Evolutionary conservation across 1,140 invertebrate genomes (phyloP), one percentile per base, ranked within the genome.

Genomic region (Achroia grisella): DNA sequence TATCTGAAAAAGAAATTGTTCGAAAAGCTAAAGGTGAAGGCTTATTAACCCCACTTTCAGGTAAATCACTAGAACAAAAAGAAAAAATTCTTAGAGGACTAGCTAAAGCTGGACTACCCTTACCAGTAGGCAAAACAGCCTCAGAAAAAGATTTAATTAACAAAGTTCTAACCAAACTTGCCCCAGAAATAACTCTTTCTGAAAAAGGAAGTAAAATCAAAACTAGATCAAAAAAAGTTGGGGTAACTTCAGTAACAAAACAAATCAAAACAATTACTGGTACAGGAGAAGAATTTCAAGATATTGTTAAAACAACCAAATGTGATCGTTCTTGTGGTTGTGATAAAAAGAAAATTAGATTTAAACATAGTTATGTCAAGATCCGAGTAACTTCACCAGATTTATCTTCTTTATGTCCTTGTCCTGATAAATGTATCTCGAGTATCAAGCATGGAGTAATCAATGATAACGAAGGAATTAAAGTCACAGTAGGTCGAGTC

Each of bases 271-370:
- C 47, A 4, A 35, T 41, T 11, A 42, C 34, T 11, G 71, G 58
- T 1, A 59, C 75, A 32, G 30, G 17, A 5, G 62, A 72, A 60
- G 60, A 73, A 40, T 58, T 69, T 37, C 48, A 75, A 54, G 66
- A 71, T 31, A 60, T 75, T 10, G 40, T 51, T 3, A 75, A 70
- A 64, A 71, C 61, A 8, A 72, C 66, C n/a, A 74, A 50, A 10
- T 79, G 75, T 52, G 75, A 79, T 31, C 57, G 59, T 28, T 71
- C 48, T 14, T 76, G 72, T 57, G 75, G 75, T n/a, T 79, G 72
- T 57, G 68, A 79, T 39, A 72, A 69, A 49, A 79, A 74, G 32
- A 79, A 79, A 68, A 76, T 79, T 39, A 57, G 62, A 54, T 79
- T 79, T 54, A 79, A 79, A 44, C 68, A 79, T 40, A 79, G 72